phyloP scores from a whole-genome alignment of 2,888 invertebrate genomes.

The Meteorus cinctellus region DNA sequence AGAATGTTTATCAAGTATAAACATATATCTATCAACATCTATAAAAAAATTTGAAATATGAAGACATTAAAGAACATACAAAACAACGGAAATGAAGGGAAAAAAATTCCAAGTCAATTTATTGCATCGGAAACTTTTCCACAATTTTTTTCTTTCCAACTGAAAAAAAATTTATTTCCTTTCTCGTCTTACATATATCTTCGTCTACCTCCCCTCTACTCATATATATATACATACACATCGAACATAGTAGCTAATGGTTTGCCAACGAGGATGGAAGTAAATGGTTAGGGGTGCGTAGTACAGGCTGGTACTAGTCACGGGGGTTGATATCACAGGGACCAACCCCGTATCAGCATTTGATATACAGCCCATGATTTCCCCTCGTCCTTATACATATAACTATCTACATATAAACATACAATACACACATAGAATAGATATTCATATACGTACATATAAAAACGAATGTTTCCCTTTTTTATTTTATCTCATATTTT shows the following conservation, averaged over 20 bases:
- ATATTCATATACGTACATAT: neutral
- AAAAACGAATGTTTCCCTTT: constrained; percentile 23
- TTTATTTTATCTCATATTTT: constrained; percentile 39
- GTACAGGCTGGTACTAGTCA: constrained; percentile 62
- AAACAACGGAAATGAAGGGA: neutral
- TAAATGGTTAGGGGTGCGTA: constrained; percentile 57
- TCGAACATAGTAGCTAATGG: constrained; percentile 33
- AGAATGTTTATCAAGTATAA: no score
- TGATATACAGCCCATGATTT: constrained; percentile 52
- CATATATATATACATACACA: neutral
- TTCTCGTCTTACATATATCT: constrained; percentile 22
- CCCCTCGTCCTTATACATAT: constrained; percentile 43
- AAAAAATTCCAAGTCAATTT: constrained; percentile 1
- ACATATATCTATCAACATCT: no score
- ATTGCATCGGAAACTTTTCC: constrained; percentile 15
- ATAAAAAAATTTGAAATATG: neutral
- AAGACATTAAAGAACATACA: neutral
- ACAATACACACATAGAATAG: neutral
- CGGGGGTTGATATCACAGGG: constrained; percentile 41
- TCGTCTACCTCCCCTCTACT: constrained; percentile 16
- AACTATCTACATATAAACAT: neutral
- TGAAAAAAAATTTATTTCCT: constrained; percentile 8
- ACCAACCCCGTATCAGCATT: constrained; percentile 52
- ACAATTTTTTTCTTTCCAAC: neutral
- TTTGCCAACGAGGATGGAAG: constrained; percentile 27